Conservation (phyloP, 2,797 vertebrate species). For the Takifugu rubripes region DNA sequence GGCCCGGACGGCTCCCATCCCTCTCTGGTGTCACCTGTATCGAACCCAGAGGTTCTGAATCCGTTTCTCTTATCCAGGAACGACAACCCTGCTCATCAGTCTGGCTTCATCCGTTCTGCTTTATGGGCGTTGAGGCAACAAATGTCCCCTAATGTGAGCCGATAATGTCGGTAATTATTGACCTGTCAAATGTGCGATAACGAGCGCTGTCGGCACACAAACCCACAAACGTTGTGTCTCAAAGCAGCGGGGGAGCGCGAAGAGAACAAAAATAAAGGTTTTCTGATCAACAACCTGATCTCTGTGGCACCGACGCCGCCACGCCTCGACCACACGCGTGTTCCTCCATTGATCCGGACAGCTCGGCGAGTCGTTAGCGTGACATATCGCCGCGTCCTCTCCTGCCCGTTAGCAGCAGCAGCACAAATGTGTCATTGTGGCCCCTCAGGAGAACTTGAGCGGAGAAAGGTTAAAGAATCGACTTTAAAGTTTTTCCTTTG, state of each 20-base stretch:
- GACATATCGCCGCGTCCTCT: no score
- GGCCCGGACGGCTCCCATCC: conserved; percentile 6
- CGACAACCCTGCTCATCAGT: conserved; percentile 22
- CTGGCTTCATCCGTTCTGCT: conserved; percentile 24
- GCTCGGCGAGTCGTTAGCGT: no score
- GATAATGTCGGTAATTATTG: neutral
- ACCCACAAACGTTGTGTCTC: neutral
- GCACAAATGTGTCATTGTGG: neutral
- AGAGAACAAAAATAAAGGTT: no score
- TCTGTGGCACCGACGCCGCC: no score
- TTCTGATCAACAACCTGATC: no score
- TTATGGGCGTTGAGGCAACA: conserved; percentile 32
- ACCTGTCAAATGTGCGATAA: conserved; percentile 34
- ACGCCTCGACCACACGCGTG: no score
- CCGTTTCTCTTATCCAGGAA: conserved; percentile 4
- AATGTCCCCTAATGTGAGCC: conserved; percentile 20
- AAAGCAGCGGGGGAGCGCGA: no score
- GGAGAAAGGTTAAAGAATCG: conserved; percentile 62
- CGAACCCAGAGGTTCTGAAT: conserved; percentile 34
- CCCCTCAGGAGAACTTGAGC: conserved; percentile 23
- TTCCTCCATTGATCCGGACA: no score
- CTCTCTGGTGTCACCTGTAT: conserved; percentile 14
- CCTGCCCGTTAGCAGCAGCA: neutral
- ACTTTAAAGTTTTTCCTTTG: conserved; percentile 39
- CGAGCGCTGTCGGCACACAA: conserved; percentile 13